A percentile compares a stretch with the other conserved stretches of the same genome.
These are phyloP conservation scores for Drosophila eohydei DNA, from an alignment of 2,888 invertebrate species.

Conservation along the genomic window DNA sequence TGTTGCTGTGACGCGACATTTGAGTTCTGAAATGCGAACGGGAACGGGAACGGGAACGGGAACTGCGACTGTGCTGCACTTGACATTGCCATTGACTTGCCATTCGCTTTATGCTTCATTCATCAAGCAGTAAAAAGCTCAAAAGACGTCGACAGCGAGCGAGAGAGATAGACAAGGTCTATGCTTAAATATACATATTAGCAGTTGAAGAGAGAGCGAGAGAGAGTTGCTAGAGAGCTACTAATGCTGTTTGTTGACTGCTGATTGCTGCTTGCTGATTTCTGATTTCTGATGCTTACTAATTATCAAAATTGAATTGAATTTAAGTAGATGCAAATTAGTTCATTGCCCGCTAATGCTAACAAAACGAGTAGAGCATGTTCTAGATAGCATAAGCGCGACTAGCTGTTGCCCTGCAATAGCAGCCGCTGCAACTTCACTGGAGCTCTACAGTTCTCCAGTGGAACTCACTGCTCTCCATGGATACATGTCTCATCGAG, in stretches of 20 bases:
- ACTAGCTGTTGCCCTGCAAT: constrained; percentile 1
- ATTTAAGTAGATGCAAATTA: constrained; percentile 62
- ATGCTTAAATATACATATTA: neutral
- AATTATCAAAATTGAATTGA: constrained; percentile 23
- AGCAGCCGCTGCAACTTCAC: neutral
- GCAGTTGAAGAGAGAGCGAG: neutral
- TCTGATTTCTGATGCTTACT: constrained; percentile 9
- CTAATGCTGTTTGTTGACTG: constrained; percentile 4
- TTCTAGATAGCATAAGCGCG: neutral
- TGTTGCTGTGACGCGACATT: constrained; percentile 6
- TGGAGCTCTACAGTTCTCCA: too few relatives aligned
- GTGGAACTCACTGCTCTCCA: neutral
- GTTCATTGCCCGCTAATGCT: constrained; percentile 60
- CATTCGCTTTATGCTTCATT: neutral
- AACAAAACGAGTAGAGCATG: constrained; percentile 3
- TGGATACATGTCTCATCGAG: neutral
- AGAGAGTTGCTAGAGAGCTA: neutral
- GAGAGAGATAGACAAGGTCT: neutral
- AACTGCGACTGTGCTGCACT: constrained; percentile 6
- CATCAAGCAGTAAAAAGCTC: neutral
- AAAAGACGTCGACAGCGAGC: neutral
- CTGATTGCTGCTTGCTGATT: neutral
- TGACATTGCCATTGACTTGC: constrained; percentile 7
- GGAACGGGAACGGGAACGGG: constrained; percentile 1
- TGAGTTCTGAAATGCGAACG: neutral